Conservation (phyloP, 2,113 vertebrate species). For the Scytalopus superciliaris region DNA sequence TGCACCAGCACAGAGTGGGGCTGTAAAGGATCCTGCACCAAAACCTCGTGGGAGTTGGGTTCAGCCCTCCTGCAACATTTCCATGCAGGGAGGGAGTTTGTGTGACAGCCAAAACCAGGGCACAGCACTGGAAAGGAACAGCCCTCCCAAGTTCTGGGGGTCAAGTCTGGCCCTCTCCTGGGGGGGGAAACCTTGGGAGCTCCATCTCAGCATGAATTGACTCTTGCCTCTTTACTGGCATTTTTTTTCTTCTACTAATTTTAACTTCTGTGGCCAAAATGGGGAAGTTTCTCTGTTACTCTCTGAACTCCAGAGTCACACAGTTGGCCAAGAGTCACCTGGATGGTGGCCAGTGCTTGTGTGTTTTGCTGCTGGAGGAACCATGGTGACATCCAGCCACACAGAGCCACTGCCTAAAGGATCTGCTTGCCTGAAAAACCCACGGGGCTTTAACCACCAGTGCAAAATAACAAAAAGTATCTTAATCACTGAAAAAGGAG, state of each 20-base stretch:
- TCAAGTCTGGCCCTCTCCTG: neutral
- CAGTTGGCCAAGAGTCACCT: conserved; percentile 17
- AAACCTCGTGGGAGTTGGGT: neutral
- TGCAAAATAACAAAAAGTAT: neutral
- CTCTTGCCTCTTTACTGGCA: neutral
- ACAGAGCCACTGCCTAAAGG: neutral
- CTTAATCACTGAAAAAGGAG: conserved; percentile 2
- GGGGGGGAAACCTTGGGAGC: neutral
- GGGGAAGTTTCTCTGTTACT: neutral
- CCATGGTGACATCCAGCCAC: neutral
- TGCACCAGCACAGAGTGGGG: neutral
- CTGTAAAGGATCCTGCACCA: neutral
- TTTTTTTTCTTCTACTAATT: neutral
- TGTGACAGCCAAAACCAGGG: neutral
- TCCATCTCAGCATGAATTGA: neutral
- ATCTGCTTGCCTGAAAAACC: conserved; percentile 4
- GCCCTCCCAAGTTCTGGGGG: neutral
- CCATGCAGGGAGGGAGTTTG: neutral
- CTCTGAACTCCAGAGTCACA: neutral
- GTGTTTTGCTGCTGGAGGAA: neutral
- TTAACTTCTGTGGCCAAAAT: neutral
- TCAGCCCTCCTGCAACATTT: neutral
- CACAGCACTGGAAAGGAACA: neutral
- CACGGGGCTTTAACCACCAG: neutral
- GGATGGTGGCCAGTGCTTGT: conserved; percentile 21